Evolutionary conservation across 2,888 invertebrate genomes (phyloP).

Genomic region (Lydus trimaculatus): DNA sequence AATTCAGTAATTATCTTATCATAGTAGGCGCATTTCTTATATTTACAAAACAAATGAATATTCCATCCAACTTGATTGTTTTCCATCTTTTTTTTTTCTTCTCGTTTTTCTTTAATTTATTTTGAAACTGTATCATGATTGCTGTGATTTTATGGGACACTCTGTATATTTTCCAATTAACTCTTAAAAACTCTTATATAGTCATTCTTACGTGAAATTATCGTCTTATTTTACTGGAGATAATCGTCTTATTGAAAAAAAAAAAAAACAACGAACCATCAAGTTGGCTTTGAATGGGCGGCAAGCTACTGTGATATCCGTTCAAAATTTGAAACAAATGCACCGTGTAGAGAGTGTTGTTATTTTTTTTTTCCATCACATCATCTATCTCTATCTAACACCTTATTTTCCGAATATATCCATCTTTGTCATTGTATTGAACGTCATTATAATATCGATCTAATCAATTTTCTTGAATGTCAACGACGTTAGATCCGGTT

Average conservation of each 20-base stretch:
- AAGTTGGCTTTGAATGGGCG: conserved; percentile 6
- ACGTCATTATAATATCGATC: neutral
- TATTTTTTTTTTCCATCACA: neutral
- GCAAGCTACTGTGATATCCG: conserved; percentile 6
- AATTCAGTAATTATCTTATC: neutral
- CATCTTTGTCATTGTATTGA: neutral
- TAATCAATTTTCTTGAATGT: conserved; percentile 4
- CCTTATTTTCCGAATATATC: neutral
- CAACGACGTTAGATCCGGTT: neutral
- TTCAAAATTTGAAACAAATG: conserved; percentile 7
- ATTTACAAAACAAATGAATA: no score
- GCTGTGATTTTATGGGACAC: no score
- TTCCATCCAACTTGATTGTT: no score
- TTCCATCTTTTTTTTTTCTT: no score
- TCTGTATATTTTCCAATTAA: neutral
- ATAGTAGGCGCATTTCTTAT: no score
- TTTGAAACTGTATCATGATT: no score
- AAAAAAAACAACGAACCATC: neutral
- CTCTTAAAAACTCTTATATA: conserved; percentile 14
- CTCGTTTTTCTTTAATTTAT: no score
- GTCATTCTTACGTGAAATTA: conserved; percentile 38
- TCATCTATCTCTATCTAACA: neutral
- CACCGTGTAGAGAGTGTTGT: neutral
- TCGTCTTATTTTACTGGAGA: conserved; percentile 34
- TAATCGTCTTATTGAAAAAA: conserved; percentile 33